Evolutionary conservation across 2,888 invertebrate genomes (phyloP).

Genomic region (Barypeithes pellucidus): DNA sequence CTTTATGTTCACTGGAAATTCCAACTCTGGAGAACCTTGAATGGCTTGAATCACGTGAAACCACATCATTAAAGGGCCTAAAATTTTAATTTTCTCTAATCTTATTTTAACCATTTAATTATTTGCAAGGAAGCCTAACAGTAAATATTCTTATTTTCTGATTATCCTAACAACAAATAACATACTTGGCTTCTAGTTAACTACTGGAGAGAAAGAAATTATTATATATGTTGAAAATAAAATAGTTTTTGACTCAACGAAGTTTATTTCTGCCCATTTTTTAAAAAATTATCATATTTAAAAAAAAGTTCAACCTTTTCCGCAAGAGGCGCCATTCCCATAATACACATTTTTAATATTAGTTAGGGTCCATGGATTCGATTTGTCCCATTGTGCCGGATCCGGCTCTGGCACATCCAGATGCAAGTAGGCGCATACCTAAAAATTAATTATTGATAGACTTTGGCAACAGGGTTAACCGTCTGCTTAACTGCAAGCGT

Average conservation of each 20-base stretch:
- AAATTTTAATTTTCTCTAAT: too few relatives aligned
- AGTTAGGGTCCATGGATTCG: constrained; percentile 69
- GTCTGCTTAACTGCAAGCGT: too few relatives aligned
- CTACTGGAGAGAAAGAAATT: too few relatives aligned
- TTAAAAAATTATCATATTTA: not conserved
- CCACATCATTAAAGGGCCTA: constrained; percentile 68
- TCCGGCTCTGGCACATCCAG: constrained; percentile 69
- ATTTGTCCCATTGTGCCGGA: constrained; percentile 63
- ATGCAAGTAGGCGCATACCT: constrained; percentile 68
- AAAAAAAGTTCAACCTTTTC: constrained; percentile 63
- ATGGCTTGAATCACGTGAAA: constrained; percentile 67
- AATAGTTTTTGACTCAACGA: too few relatives aligned
- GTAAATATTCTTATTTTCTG: too few relatives aligned
- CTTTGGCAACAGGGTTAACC: not conserved
- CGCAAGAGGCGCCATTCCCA: constrained; percentile 69
- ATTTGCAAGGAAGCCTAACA: too few relatives aligned
- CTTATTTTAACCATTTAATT: too few relatives aligned
- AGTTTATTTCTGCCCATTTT: too few relatives aligned
- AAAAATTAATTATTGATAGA: constrained; percentile 14
- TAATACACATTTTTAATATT: constrained; percentile 65
- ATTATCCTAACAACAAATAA: too few relatives aligned
- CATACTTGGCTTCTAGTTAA: too few relatives aligned
- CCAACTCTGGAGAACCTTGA: constrained; percentile 62
- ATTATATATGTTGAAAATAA: too few relatives aligned
- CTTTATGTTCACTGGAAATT: constrained; percentile 70